phyloP scores from a whole-genome alignment of 1,140 invertebrate species.

The Apocrypta bakeri region DNA sequence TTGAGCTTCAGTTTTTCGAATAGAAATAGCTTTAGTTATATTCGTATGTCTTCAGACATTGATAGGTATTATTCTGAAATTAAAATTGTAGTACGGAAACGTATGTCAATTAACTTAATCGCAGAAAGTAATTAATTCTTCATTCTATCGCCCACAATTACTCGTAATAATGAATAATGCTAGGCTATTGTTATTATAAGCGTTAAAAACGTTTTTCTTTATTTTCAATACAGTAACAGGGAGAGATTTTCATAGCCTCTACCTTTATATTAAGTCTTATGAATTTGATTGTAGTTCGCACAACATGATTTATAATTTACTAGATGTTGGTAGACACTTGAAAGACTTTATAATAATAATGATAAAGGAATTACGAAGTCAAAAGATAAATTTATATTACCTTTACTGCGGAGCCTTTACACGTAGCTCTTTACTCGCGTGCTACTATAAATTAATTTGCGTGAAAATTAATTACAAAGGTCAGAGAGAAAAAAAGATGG shows the following conservation, averaged over 20 bases:
- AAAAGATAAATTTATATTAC: neutral
- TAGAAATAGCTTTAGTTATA: too few species aligned
- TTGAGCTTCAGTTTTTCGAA: neutral
- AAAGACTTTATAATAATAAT: neutral
- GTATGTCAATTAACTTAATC: conserved; percentile 24
- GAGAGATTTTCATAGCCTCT: too few species aligned
- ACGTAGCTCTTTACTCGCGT: neutral
- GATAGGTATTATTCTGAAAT: too few species aligned
- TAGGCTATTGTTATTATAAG: too few species aligned
- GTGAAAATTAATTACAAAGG: conserved; percentile 10
- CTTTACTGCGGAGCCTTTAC: neutral
- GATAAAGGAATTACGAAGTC: too few species aligned
- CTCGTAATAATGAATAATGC: neutral
- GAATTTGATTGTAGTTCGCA: too few species aligned
- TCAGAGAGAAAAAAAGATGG: neutral
- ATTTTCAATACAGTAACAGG: neutral
- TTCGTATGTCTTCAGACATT: too few species aligned
- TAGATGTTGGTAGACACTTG: too few species aligned
- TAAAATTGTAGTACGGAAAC: neutral
- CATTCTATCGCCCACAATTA: neutral
- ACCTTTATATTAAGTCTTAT: too few species aligned
- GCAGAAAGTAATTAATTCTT: conserved; percentile 33
- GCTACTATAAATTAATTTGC: neutral
- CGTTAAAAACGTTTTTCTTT: too few species aligned
- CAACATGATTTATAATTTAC: too few species aligned